Evolutionary conservation across 2,797 vertebrate species (phyloP).

Genomic region (Poeciliopsis turneri): DNA sequence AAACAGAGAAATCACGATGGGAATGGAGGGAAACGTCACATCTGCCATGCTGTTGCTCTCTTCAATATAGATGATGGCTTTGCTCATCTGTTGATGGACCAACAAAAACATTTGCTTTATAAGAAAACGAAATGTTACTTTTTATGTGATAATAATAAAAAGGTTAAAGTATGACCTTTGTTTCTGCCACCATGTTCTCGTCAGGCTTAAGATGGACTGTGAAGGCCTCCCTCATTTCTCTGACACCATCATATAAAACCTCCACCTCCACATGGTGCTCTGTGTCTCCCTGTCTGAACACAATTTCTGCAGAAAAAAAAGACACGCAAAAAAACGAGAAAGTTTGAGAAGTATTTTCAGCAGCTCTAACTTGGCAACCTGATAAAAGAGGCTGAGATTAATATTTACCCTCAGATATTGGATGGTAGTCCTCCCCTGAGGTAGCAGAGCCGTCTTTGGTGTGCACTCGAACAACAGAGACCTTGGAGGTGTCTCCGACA

Average conservation of each 20-base stretch:
- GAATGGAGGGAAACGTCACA: conserved; percentile 93
- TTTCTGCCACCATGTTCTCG: conserved; percentile 96
- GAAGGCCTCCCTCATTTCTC: conserved; percentile 97
- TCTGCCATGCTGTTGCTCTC: conserved; percentile 93
- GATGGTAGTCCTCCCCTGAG: conserved; percentile 95
- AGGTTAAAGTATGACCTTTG: conserved; percentile 80
- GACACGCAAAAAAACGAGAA: not conserved
- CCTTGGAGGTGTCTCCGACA: conserved; percentile 90
- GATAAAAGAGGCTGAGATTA: not conserved
- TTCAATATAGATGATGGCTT: conserved; percentile 95
- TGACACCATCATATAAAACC: conserved; percentile 88
- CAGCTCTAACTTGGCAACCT: conserved; percentile 1
- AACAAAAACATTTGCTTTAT: conserved; percentile 13
- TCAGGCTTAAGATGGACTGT: conserved; percentile 93
- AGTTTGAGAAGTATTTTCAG: not conserved
- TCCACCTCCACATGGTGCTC: conserved; percentile 90
- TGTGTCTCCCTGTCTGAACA: conserved; percentile 90
- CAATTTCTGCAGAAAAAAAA: conserved; percentile 82
- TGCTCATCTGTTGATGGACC: conserved; percentile 82
- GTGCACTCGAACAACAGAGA: conserved; percentile 93
- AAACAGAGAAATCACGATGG: conserved; percentile 88
- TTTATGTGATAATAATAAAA: not conserved
- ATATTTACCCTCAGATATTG: conserved; percentile 80
- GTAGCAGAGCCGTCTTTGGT: conserved; percentile 96
- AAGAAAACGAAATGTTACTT: conserved; percentile 6